Percentiles rank a stretch among this genome's conserved stretches.
Conservation (phyloP, 2,113 vertebrate species). For the Henicopernis longicauda region DNA sequence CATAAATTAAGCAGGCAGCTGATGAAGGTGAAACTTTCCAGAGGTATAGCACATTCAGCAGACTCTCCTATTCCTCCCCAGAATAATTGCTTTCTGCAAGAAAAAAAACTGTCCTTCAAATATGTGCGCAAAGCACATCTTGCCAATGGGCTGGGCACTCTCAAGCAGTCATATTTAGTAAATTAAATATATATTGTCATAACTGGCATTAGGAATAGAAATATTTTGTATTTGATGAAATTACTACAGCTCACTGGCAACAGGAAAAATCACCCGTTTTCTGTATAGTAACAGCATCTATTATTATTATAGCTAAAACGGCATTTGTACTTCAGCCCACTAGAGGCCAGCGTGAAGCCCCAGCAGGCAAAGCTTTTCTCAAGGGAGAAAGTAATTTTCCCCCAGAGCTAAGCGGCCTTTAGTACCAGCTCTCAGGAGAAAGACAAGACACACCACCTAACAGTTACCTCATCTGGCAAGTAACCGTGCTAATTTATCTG, state of each 20-base stretch:
- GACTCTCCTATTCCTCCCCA: background rate
- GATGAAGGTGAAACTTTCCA: constrained; percentile 56
- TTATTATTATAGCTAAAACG: background rate
- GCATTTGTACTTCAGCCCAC: background rate
- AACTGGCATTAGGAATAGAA: constrained; percentile 48
- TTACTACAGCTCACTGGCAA: constrained; percentile 23
- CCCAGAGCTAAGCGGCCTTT: background rate
- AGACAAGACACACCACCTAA: too few species aligned
- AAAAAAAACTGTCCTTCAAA: background rate
- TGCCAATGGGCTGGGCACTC: constrained; percentile 12
- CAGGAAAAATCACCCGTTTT: background rate
- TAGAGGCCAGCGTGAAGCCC: background rate
- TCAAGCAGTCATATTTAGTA: background rate
- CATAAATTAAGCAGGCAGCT: constrained; percentile 57
- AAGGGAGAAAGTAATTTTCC: background rate
- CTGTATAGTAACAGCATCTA: background rate
- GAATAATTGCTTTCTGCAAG: constrained; percentile 37
- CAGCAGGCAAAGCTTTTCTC: background rate
- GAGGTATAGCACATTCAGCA: constrained; percentile 51
- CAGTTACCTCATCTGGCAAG: background rate
- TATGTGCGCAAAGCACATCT: constrained; percentile 7
- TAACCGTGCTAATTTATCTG: background rate
- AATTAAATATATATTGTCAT: background rate
- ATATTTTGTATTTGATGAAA: constrained; percentile 47
- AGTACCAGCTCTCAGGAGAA: background rate